Evolutionary conservation across 1,140 invertebrate genomes (phyloP), one percentile per base, ranked within the genome.

Genomic region (Holotrichia oblita): DNA sequence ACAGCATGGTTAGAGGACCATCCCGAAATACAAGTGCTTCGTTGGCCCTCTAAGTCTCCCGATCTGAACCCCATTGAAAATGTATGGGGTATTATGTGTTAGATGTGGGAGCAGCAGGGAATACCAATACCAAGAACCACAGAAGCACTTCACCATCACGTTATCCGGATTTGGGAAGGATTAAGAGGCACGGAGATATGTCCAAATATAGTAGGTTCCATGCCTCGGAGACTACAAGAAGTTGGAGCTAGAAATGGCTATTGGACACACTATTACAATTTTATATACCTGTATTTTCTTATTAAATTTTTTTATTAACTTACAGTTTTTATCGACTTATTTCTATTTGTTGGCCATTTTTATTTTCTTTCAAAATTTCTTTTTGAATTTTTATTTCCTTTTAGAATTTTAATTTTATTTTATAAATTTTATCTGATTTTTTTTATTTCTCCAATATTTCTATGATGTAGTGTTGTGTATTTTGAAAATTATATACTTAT

Each of bases 41-140:
- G 48, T 14, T 85, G 83, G 84, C 82, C 83, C 0, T 73, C 82
- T 9, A 80, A 80, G 75, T 85, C 81, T 0, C 83, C 82, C 8
- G 82, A 85, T 73, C 64, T 86, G 10, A 86, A 85, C 59, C 77
- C 78, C 0, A 85, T 85, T 20, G 83, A 85, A 40, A 85, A 85
- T 40, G 79, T 85, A 1, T 85, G 83, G 82, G 79, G 73, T 0
- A 74, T 78, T 77, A 83, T 41, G 73, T 6, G 73, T 17, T 9
- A 74, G 14, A 74, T 40, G 41, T 74, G 27, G 73, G 27, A 74
- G 8, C 6, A 14, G 17, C 12, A 42, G 3, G 34, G 8, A 40
- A 27, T 41, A 14, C 12, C 41, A 74, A 8, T 40, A 40, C 34
- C 73, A 20, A 17, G 73, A 40, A 74, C 9, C 24, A 17, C 1